Evolutionary conservation across 2,797 vertebrate genomes (phyloP), one percentile per base, ranked within the genome.

Genomic region (Malurus leucopterus): DNA sequence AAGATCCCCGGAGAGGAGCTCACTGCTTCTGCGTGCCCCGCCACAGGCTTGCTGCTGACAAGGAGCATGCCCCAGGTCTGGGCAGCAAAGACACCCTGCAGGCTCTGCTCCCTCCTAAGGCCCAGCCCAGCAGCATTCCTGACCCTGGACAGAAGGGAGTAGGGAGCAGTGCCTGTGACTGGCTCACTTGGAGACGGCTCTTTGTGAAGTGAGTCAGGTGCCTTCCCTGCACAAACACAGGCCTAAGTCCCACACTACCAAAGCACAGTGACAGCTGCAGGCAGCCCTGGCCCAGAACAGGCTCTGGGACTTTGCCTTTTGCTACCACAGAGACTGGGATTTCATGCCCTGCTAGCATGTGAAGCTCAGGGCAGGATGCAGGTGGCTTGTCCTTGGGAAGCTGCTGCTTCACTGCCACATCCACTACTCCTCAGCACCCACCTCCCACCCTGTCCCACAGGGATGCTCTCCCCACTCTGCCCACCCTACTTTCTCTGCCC

Each of bases 1-100:
- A 76, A 79, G 84, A 88, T 84, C 58, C 91, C 74, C 1, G 1
- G 80, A 73, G 91, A 89, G 88, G 77, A 86, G 67, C 55, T 84
- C 22, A 0, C 32, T 15, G 58, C 30, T 30, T 0, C 38, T n/a
- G 27, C 8, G 0, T 57, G 61, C 49, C 75, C 44, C 0, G 0
- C 15, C 51, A 22, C 49, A 14, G 78, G 15, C 27, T 30, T 14
- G 59, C 76, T 71, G 47, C 18, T 30, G 46, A 16, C 29, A n/a
- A n/a, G 50, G 62, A 81, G 65, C 6, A 11, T 34, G 12, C 50
- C 46, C 49, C 3, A 7, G 24, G 0, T 18, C 4, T 2, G 4
- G 36, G 23, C 57, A 67, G 38, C 10, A 20, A 8, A 26, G 34
- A 29, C 15, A 19, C 29, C 49, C 50, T 9, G 3, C 6, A 7